Evolutionary conservation across 2,113 vertebrate species (phyloP).

Genomic region (Poecilia latipinna): DNA sequence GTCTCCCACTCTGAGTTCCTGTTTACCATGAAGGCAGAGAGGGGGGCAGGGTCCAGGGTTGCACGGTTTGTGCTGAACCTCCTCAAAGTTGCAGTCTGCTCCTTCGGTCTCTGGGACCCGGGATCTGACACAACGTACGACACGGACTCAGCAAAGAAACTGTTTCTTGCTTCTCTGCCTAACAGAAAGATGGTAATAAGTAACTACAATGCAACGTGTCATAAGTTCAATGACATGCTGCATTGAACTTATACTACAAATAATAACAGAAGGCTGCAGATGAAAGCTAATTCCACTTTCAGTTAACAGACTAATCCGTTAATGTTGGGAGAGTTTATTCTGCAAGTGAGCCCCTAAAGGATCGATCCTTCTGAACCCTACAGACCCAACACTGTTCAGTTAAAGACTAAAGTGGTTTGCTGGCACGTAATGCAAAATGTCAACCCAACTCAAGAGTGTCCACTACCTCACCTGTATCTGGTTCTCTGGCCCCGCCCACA

Average conservation of each 20-base stretch:
- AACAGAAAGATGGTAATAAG: no score
- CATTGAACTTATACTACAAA: no score
- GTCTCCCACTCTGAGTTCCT: conserved; percentile 81
- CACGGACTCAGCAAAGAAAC: neutral
- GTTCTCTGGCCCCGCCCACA: conserved; percentile 82
- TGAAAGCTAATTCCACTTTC: neutral
- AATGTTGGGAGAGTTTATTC: no score
- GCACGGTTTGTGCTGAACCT: conserved; percentile 84
- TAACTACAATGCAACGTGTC: no score
- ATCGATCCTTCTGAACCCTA: no score
- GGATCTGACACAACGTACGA: conserved; percentile 63
- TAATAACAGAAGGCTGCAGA: no score
- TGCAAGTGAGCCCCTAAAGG: no score
- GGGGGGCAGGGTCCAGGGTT: conserved; percentile 81
- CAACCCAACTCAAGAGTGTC: no score
- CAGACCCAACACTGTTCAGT: no score
- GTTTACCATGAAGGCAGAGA: conserved; percentile 80
- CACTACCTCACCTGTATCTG: conserved; percentile 82
- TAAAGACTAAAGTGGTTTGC: no score
- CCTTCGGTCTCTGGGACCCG: conserved; percentile 73
- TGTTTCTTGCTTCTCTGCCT: neutral
- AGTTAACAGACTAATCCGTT: neutral
- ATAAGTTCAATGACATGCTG: no score
- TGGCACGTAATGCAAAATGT: no score
- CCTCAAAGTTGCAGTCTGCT: conserved; percentile 79